Evolutionary conservation across 2,888 invertebrate species (phyloP).

Genomic region (Teleogryllus oceanicus): DNA sequence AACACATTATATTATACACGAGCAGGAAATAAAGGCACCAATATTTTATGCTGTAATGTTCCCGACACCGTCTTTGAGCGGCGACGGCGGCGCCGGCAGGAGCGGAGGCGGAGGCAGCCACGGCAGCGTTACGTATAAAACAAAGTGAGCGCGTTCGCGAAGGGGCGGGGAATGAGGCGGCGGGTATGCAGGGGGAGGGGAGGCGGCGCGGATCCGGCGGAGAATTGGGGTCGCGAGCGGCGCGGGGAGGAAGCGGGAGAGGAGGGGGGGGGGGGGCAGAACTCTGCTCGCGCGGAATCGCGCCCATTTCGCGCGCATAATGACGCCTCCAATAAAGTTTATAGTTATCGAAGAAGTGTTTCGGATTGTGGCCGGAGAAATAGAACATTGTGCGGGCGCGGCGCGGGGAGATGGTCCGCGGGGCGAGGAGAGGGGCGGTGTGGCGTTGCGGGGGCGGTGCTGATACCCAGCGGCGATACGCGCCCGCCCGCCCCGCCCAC

Average conservation of each 20-base stretch:
- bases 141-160: background rate
- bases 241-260: background rate
- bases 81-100: background rate
- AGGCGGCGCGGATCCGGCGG: background rate
- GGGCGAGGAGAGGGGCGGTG: background rate
- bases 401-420: background rate
- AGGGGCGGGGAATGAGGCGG: background rate
- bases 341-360: constrained; percentile 22
- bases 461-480: constrained; percentile 8
- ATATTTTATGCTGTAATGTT: constrained; percentile 18
- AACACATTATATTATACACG: constrained; percentile 18
- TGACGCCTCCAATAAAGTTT: constrained; percentile 18
- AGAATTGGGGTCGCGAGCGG: background rate
- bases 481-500: background rate
- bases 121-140: constrained; percentile 18
- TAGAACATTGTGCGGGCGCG: constrained; percentile 19
- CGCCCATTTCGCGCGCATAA: background rate
- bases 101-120: background rate
- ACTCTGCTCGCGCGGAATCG: no score
- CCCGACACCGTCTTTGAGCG: constrained; percentile 18
- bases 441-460: background rate
- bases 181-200: background rate
- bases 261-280: background rate
- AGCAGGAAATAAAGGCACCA: constrained; percentile 18
- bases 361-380: constrained; percentile 3